These are phyloP conservation scores for Sinella curviseta DNA, from an alignment of 1,140 invertebrate species.

Conservation along the genomic window DNA sequence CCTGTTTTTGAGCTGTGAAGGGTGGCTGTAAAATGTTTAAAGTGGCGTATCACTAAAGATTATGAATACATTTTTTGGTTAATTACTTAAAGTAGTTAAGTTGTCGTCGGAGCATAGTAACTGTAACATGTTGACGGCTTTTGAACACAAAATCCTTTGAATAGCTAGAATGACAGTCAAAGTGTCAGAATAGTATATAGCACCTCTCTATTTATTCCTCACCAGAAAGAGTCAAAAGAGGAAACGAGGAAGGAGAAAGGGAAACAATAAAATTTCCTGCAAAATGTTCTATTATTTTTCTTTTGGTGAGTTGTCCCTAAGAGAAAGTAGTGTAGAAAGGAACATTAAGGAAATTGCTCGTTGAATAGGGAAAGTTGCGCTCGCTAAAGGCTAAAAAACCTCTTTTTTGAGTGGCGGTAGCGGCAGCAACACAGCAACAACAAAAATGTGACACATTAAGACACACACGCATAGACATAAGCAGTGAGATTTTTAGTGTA, in stretches of 20 bases:
- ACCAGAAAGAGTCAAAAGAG: background rate
- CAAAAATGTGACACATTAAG: slow-evolving; percentile 17
- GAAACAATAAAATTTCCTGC: too few relatives aligned
- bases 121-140: too few relatives aligned
- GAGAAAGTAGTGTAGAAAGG: background rate
- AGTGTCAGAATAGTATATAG: too few relatives aligned
- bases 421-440: background rate
- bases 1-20: too few relatives aligned
- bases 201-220: too few relatives aligned
- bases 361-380: background rate
- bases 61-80: slow-evolving; percentile 10
- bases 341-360: slow-evolving; percentile 24
- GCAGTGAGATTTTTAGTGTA: too few relatives aligned
- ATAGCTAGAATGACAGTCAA: too few relatives aligned
- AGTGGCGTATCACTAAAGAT: background rate
- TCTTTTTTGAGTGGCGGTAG: background rate
- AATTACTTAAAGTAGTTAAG: background rate
- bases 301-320: background rate
- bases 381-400: background rate
- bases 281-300: background rate
- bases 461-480: background rate
- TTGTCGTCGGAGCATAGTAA: background rate
- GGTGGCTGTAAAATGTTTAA: too few relatives aligned
- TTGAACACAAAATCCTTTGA: too few relatives aligned
- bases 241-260: background rate